phyloP scores from a whole-genome alignment of 2,797 vertebrate species.

The Psittacula echo region DNA sequence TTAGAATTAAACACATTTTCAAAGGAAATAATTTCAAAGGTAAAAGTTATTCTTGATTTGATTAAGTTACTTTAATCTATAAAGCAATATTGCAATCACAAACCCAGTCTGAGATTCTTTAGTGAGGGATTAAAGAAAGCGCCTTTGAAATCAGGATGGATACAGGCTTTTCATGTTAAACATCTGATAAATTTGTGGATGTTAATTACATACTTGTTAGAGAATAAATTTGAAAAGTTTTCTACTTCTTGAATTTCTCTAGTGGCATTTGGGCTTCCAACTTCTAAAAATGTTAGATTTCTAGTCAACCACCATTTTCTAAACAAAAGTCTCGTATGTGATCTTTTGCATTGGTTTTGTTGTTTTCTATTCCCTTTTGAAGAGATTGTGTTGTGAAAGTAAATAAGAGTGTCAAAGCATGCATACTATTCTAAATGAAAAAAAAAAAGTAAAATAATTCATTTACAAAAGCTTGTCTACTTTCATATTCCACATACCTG shows the following conservation, averaged over 20 bases:
- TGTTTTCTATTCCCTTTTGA: not conserved
- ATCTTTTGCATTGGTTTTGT: not conserved
- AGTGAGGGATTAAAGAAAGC: not conserved
- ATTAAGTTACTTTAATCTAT: not conserved
- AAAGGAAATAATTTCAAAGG: slow-evolving; percentile 2
- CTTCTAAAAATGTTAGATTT: not conserved
- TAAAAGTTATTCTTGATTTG: not conserved
- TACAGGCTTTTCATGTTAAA: not conserved
- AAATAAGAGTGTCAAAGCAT: not conserved
- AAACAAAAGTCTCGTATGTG: not conserved
- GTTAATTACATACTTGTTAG: not conserved
- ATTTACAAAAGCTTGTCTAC: fast-evolving
- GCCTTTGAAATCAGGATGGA: not conserved
- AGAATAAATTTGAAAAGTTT: not conserved
- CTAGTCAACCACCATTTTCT: not conserved
- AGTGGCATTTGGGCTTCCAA: not conserved
- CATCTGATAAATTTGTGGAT: not conserved
- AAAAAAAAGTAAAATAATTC: not conserved
- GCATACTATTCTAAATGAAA: not conserved
- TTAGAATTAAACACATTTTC: not conserved
- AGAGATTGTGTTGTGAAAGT: not conserved
- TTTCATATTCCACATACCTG: not conserved
- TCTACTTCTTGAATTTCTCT: not conserved
- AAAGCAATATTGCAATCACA: not conserved
- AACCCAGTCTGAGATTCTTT: not conserved